Evolutionary conservation across 2,797 vertebrate genomes (phyloP).

Genomic region (Echeneis naucrates): DNA sequence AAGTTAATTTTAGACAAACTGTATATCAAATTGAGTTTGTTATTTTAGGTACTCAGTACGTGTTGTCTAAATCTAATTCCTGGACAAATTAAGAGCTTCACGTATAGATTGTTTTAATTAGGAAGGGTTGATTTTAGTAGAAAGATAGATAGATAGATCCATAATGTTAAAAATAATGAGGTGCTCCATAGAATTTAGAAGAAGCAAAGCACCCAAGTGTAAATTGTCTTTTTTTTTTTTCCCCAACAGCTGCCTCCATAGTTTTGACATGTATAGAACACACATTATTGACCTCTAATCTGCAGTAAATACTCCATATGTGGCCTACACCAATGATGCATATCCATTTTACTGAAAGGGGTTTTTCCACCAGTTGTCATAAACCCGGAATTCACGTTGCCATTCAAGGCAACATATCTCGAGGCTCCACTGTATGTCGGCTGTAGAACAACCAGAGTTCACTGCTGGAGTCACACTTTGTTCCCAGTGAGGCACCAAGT

Average conservation of each 20-base stretch:
- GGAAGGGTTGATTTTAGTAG: background rate
- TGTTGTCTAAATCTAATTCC: background rate
- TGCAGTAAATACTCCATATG: background rate
- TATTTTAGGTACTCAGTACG: slow-evolving; percentile 48
- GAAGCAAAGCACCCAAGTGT: too few relatives aligned
- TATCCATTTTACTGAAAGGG: background rate
- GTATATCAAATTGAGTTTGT: slow-evolving; percentile 39
- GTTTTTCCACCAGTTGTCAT: background rate
- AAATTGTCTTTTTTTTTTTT: too few relatives aligned
- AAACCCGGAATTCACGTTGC: background rate
- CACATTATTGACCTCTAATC: background rate
- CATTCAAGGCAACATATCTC: background rate
- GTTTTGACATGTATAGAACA: background rate
- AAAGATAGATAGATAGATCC: slow-evolving; percentile 8
- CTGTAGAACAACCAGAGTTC: slow-evolving; percentile 61
- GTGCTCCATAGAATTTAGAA: background rate
- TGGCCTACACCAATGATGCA: background rate
- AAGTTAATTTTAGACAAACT: slow-evolving; percentile 59
- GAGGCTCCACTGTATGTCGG: slow-evolving; percentile 42
- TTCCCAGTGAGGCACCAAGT: slow-evolving; percentile 65
- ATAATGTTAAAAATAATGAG: background rate
- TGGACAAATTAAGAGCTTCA: background rate
- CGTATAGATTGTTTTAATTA: background rate
- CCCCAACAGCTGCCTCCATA: background rate
- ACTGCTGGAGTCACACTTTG: slow-evolving; percentile 60